Base-by-base conservation (phyloP, 1,140 invertebrate genomes). In the Drosophila bipectinata region DNA sequence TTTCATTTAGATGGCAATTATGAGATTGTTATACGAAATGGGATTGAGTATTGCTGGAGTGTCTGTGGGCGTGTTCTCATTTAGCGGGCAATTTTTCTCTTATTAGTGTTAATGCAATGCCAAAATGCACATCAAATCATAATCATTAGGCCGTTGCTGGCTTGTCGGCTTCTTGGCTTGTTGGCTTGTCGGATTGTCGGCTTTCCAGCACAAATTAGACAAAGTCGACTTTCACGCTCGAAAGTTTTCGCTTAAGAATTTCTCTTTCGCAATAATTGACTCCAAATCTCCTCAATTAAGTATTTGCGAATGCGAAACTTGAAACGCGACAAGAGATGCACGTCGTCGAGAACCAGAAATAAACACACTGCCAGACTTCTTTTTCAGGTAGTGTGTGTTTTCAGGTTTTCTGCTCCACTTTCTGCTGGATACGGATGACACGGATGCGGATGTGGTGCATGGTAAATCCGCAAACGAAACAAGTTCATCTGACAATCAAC, bases 251-350 rank as follows among this genome's bases (percentile, higher is more conserved):
- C 55, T 76, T 56, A 69, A 87, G 83, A 87, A 87, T 87, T 87
- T 88, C 83, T 87, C 83, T 87, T 87, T 88, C 79, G 79, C 79
- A 77, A 72, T 87, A 87, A 88, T 83, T 87, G 83, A 88, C 83
- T 73, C 77, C 56, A 87, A 87, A 88, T 87, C 83, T 64, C 60
- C 77, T 79, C 76, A 88, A 87, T 87, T 87, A 88, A 83, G 63
- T 58, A 88, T 67, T 52, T 75, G 74, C 63, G 55, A 84, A 72
- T 80, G 77, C 73, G 34, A 37, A 37, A 37, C 34, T 3, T 37
- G 49, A 66, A 61, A 62, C 34, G 47, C 58, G 71, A 63, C 47
- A 30, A 60, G 44, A 56, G 59, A 58, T 56, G 66, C 54, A 56
- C 24, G 32, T 49, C 24, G 32, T 49, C 63, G 37, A 85, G 82